phyloP scores from a whole-genome alignment of 2,113 vertebrate genomes.

The Brienomyrus brachyistius region DNA sequence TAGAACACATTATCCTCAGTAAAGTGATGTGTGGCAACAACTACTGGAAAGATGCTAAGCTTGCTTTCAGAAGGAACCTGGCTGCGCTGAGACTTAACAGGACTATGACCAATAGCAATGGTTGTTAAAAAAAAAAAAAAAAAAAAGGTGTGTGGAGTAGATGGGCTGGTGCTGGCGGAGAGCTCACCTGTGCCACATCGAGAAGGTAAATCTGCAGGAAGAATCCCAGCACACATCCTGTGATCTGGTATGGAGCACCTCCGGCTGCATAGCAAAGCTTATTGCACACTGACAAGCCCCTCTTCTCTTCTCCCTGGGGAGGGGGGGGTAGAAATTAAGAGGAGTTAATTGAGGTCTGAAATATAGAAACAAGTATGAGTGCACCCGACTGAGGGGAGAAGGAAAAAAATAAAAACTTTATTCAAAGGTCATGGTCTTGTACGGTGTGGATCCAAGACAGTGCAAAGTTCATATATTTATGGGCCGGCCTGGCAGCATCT shows the following conservation, averaged over 20 bases:
- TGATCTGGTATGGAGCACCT: conserved; percentile 92
- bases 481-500: neutral
- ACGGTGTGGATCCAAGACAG: neutral
- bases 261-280: conserved; percentile 91
- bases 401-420: neutral
- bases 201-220: conserved; percentile 93
- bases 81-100: neutral
- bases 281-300: conserved; percentile 74
- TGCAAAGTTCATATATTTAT: neutral
- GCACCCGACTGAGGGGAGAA: neutral
- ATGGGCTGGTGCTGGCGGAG: neutral
- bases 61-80: neutral
- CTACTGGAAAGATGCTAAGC: conserved; percentile 39
- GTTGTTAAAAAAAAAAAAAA: neutral
- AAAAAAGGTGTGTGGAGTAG: too few relatives aligned
- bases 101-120: neutral
- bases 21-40: conserved; percentile 43
- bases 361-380: neutral
- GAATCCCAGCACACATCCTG: conserved; percentile 87
- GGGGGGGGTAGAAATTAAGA: neutral
- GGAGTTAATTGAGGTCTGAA: neutral
- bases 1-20: conserved; percentile 18
- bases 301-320: conserved; percentile 42
- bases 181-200: conserved; percentile 84
- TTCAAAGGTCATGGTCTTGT: neutral